Evolutionary conservation across 2,113 vertebrate genomes (phyloP), one percentile per base, ranked within the genome.

Genomic region (Apistogramma diplotaenia): DNA sequence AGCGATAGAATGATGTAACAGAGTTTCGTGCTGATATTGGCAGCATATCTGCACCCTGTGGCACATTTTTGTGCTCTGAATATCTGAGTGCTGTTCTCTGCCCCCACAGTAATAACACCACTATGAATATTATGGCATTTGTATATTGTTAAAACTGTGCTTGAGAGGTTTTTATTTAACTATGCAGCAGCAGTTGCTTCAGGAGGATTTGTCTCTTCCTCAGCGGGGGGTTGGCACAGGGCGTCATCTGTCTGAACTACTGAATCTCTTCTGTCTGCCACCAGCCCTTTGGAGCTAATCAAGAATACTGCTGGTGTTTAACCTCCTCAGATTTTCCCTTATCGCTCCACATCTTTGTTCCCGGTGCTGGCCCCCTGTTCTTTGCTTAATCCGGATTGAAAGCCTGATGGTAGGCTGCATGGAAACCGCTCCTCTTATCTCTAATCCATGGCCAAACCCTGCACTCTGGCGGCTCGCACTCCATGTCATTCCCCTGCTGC

Each of bases 291-390:
- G 25, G 27, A 70, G 43, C 65, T 70, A 70, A 70, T 70, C 49
- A 70, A 29, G 43, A 70, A 51, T 70, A 70, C 65, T 70, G 65
- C 65, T 70, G 65, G 65, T 70, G 65, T 67, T 67, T 46, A 67
- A 67, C 62, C 15, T 27, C 23, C 16, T 67, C 62, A 67, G 19
- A 67, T 46, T 67, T 67, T 23, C 16, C 9, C 15, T 11, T 67
- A 67, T 67, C 62, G 8, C 37, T 65, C 16, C 61, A 43, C 37
- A 43, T 27, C 40, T 67, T 18, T 67, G 23, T 67, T 67, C 23
- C 23, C 19, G 2, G 27, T 67, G 37, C 5, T 4, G 35, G 15
- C 15, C 40, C 40, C 43, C 23, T 67, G 62, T 46, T 67, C 15
- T 46, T 46, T 67, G 11, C 23, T 0, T 67, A 67, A 46, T 67